A percentile compares a stretch with the other conserved stretches of the same genome.
Conservation (phyloP, 2,888 invertebrate species). For the Noctua comes region DNA sequence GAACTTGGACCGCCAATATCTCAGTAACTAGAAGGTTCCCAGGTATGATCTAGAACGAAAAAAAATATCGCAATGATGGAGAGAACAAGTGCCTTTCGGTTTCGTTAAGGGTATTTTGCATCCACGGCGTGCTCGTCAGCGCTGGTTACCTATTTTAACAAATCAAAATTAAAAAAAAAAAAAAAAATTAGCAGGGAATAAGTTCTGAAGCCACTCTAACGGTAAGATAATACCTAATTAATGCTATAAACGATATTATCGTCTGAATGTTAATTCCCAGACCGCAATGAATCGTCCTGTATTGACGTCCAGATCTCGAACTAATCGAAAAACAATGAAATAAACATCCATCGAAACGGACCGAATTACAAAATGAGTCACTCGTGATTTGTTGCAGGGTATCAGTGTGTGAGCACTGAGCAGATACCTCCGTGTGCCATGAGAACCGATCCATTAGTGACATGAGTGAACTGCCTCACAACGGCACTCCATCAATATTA, state of each 20-base stretch:
- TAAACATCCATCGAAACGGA: conserved; percentile 22
- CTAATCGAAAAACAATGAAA: conserved; percentile 51
- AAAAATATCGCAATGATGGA: too few species aligned
- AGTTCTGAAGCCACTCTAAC: not conserved
- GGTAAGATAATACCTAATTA: conserved; percentile 9
- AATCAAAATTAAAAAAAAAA: not conserved
- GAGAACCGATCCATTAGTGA: conserved; percentile 12
- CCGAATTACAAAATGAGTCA: conserved; percentile 43
- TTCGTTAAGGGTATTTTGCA: too few species aligned
- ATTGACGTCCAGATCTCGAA: conserved; percentile 19
- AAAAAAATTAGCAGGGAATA: not conserved
- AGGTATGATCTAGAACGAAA: too few species aligned
- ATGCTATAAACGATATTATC: conserved; percentile 20
- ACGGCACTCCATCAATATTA: not conserved
- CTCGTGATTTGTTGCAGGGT: conserved; percentile 1
- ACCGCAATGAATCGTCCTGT: conserved; percentile 30
- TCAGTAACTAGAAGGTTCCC: too few species aligned
- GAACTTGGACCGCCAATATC: too few species aligned
- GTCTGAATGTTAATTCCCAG: conserved; percentile 2
- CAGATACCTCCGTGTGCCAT: not conserved
- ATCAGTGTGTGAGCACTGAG: not conserved
- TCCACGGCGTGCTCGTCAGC: not conserved
- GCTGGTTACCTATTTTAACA: not conserved
- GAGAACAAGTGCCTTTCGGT: too few species aligned
- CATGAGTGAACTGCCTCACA: conserved; percentile 5